A percentile compares a stretch with the other conserved stretches of the same genome.
phyloP scores from a whole-genome alignment of 35 echinoderm and acorn worm species.

The Apostichopus japonicus region DNA sequence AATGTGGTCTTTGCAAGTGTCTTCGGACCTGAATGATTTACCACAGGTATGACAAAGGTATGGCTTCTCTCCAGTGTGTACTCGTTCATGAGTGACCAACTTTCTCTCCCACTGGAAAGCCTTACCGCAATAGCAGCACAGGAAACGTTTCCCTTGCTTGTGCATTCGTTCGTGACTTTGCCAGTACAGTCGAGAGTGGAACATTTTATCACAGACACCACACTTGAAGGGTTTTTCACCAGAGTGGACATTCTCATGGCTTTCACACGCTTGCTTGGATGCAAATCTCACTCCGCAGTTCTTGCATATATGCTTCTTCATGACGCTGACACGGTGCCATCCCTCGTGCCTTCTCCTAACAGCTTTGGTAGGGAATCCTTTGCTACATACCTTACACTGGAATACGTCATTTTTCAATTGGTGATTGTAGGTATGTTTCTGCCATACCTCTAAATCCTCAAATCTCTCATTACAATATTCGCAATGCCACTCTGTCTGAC shows the following conservation, averaged over 20 bases:
- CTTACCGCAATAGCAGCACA: neutral
- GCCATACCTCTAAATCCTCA: neutral
- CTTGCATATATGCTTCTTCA: neutral
- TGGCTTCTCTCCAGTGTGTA: conserved; percentile 3
- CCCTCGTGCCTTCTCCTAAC: neutral
- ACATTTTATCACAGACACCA: neutral
- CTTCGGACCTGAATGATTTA: neutral
- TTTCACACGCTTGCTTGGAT: neutral
- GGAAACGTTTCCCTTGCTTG: neutral
- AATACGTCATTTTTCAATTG: neutral
- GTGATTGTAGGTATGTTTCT: neutral
- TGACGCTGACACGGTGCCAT: neutral
- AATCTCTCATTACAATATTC: neutral
- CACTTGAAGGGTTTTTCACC: conserved; percentile 9
- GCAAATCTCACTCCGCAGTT: neutral
- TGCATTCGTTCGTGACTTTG: neutral
- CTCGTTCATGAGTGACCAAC: neutral
- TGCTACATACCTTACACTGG: neutral
- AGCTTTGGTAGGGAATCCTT: neutral
- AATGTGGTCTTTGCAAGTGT: neutral
- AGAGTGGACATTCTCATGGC: neutral
- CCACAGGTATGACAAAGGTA: conserved; percentile 19
- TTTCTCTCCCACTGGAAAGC: neutral
- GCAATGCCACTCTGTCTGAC: neutral
- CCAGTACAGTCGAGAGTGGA: neutral